Evolutionary conservation across 2,888 invertebrate genomes (phyloP).

Genomic region (Caenorhabditis panamensis): DNA sequence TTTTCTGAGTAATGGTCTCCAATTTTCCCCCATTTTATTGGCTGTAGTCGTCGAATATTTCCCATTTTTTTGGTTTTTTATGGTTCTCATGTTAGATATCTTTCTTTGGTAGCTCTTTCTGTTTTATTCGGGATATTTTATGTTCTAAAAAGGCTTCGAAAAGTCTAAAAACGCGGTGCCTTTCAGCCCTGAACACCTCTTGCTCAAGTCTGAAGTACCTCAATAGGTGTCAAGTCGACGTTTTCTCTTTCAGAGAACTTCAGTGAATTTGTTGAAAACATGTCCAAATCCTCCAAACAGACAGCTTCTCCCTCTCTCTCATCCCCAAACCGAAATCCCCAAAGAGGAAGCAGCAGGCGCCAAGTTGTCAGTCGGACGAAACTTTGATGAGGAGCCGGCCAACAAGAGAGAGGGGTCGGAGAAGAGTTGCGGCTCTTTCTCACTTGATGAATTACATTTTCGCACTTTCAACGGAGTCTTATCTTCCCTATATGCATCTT

Average conservation of each 20-base stretch:
- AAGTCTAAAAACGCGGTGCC: too few species aligned
- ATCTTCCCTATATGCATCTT: neutral
- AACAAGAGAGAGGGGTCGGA: too few species aligned
- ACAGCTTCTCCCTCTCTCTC: neutral
- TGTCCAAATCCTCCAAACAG: neutral
- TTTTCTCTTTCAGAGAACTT: too few species aligned
- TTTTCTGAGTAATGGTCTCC: neutral
- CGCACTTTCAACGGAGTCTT: conserved; percentile 37
- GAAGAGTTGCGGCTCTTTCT: neutral
- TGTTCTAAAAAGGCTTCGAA: too few species aligned
- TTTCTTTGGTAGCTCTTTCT: too few species aligned
- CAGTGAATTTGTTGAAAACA: neutral
- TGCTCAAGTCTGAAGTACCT: too few species aligned
- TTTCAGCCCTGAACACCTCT: too few species aligned
- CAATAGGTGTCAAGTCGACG: too few species aligned
- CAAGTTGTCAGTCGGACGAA: conserved; percentile 17
- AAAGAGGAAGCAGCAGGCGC: conserved; percentile 4
- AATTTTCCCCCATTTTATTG: neutral
- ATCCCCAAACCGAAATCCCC: neutral
- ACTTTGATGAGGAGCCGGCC: neutral
- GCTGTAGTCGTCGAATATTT: neutral
- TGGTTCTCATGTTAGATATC: too few species aligned
- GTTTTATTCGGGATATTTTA: too few species aligned
- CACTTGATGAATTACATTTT: conserved; percentile 62
- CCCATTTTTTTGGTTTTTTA: neutral